These are phyloP conservation scores for Agrochola lota DNA, from an alignment of 2,888 invertebrate species.

Conservation along the genomic window DNA sequence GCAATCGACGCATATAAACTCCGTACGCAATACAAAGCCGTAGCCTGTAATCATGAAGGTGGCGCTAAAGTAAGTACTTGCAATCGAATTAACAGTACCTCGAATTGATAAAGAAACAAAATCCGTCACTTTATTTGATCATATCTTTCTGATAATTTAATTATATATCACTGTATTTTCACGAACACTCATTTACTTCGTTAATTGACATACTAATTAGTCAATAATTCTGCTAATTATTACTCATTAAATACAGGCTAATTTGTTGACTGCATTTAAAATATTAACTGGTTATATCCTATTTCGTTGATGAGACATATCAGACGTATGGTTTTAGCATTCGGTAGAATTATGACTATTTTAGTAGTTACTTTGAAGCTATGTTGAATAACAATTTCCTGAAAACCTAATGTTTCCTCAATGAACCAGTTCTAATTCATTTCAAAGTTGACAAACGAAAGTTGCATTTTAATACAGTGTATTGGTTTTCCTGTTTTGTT, in stretches of 20 bases:
- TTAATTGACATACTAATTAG: slow-evolving; percentile 15
- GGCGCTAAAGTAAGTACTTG: slow-evolving; percentile 23
- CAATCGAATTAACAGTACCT: slow-evolving; percentile 14
- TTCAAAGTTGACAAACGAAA: neutral
- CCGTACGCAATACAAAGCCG: neutral
- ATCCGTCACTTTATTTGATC: slow-evolving; percentile 14
- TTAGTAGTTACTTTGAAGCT: too few relatives aligned
- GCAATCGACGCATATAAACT: neutral
- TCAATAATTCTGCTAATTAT: slow-evolving; percentile 17
- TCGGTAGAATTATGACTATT: neutral
- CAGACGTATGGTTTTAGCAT: slow-evolving; percentile 15
- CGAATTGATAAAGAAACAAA: slow-evolving; percentile 28
- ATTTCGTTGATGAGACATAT: neutral
- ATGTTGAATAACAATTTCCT: neutral
- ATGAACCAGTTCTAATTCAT: neutral
- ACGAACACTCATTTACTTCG: neutral
- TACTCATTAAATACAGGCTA: slow-evolving; percentile 25
- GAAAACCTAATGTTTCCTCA: neutral
- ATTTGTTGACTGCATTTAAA: slow-evolving; percentile 3
- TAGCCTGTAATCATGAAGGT: slow-evolving; percentile 1
- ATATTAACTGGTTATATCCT: slow-evolving; percentile 4
- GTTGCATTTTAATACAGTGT: neutral
- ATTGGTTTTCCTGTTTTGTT: slow-evolving; percentile 7
- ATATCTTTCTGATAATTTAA: slow-evolving; percentile 28
- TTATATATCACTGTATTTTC: slow-evolving; percentile 44